Percentiles rank a stretch among this genome's conserved stretches.
These are phyloP conservation scores for Fragum fragum DNA, from an alignment of 2,888 invertebrate species.

Conservation along the genomic window DNA sequence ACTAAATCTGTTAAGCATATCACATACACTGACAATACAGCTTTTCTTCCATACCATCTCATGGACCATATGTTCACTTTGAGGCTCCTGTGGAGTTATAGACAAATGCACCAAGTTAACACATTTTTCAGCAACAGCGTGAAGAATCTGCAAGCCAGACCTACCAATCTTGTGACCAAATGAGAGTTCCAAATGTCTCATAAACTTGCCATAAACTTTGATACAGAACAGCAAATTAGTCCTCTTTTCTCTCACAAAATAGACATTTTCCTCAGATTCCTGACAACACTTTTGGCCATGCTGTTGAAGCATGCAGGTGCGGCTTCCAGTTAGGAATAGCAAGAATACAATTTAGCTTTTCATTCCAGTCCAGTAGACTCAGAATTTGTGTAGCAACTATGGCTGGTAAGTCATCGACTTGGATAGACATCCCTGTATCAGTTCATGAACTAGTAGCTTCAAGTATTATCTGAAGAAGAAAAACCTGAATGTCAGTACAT, in stretches of 20 bases:
- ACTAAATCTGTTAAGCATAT: conserved; percentile 59
- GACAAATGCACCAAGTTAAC: conserved; percentile 59
- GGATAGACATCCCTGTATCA: conserved; percentile 11
- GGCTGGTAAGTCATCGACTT: conserved; percentile 63
- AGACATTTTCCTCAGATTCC: conserved; percentile 73
- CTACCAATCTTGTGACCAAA: conserved; percentile 69
- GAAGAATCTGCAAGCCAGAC: conserved; percentile 65
- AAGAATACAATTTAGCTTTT: conserved; percentile 61
- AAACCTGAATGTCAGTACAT: too few relatives aligned
- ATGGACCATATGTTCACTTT: conserved; percentile 27
- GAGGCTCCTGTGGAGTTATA: conserved; percentile 58
- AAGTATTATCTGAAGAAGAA: too few relatives aligned
- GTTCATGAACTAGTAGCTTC: too few relatives aligned
- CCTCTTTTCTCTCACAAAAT: conserved; percentile 72
- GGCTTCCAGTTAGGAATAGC: conserved; percentile 64
- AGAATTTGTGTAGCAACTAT: conserved; percentile 69
- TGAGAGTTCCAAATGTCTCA: conserved; percentile 64
- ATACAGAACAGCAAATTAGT: conserved; percentile 66
- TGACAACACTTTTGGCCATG: conserved; percentile 66
- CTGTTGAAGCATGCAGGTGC: conserved; percentile 57
- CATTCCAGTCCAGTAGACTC: conserved; percentile 69
- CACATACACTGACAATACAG: conserved; percentile 61
- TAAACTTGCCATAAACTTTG: conserved; percentile 70
- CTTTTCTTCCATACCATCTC: conserved; percentile 63
- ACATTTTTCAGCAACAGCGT: conserved; percentile 69